These are phyloP conservation scores for Baronia brevicornis DNA, from an alignment of 2,888 invertebrate genomes.

Conservation along the genomic window DNA sequence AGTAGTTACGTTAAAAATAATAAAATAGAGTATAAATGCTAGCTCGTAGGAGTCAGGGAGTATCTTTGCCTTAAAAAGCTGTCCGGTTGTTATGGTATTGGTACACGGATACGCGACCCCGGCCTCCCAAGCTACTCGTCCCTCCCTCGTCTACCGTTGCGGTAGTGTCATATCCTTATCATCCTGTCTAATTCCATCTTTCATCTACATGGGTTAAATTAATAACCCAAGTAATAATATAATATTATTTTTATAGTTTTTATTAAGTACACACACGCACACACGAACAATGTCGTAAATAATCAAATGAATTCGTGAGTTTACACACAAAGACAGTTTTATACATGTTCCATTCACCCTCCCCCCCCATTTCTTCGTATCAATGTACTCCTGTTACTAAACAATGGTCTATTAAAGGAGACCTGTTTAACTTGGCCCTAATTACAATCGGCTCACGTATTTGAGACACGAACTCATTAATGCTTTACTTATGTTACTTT, in stretches of 20 bases:
- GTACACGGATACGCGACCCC: too few species aligned
- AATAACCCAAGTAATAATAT: too few species aligned
- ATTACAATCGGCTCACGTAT: conserved; percentile 14
- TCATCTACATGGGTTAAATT: conserved; percentile 5
- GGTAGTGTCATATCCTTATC: too few species aligned
- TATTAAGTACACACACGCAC: background rate
- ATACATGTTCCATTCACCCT: conserved; percentile 8
- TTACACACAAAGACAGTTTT: conserved; percentile 3
- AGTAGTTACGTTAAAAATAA: too few species aligned
- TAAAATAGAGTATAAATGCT: too few species aligned
- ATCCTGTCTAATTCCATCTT: too few species aligned
- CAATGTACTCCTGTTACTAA: conserved; percentile 4
- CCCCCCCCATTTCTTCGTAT: conserved; percentile 7
- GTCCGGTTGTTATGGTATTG: too few species aligned
- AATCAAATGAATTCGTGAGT: background rate
- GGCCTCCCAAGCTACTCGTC: too few species aligned
- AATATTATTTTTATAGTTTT: too few species aligned
- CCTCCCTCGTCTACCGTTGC: too few species aligned
- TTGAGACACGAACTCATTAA: conserved; percentile 14
- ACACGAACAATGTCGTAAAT: background rate
- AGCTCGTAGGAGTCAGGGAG: too few species aligned
- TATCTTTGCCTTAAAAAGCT: too few species aligned
- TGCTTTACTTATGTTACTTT: conserved; percentile 14
- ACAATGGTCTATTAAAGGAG: conserved; percentile 15
- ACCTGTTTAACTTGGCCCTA: conserved; percentile 12